Base-by-base conservation (phyloP, 2,888 invertebrate species). In the Palloptera scutellata region DNA sequence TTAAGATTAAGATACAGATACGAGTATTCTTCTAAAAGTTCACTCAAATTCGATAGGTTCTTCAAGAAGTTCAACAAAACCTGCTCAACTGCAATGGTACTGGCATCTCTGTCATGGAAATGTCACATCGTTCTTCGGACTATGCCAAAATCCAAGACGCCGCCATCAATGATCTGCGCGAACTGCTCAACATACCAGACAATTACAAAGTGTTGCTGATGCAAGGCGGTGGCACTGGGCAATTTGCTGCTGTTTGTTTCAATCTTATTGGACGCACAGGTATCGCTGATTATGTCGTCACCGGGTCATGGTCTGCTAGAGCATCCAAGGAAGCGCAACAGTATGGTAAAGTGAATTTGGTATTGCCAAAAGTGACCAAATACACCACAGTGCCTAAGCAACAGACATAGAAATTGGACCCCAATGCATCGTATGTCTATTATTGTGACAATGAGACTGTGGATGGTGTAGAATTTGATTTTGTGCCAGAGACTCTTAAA, bases 401-500 rank as follows among this genome's bases (percentile, higher is more conserved):
- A 67, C 88, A 89, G 0, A 88, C 88, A 2, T 97, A 97, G 97
- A 94, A 91, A 19, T 85, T 96, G 10, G 90, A 92, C 81, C 90
- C 94, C 0, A 91, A 97, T 69, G 98, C 98, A 19, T 95, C 97
- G 0, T 99, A 97, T 83, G 91, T 98, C 0, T 97, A 97, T 81
- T 97, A 97, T 81, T 99, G 99, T 84, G 93, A 92, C 75, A 99
- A 99, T 83, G 99, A 99, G 87, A 99, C 99, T 12, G 93, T 99
- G 68, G 95, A 98, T 82, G 98, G 97, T 61, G 91, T 97, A 15
- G 96, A 96, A 85, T 96, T 94, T 80, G 88, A 91, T 72, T 91
- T 88, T 75, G 86, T 96, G 66, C 96, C 96, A 0, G 91, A 92
- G 78, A 89, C 91, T 13, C 89, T 91, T 3, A 89, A 91, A 73